A percentile compares a stretch with the other conserved stretches of the same genome.
phyloP scores from a whole-genome alignment of 2,797 vertebrate species.

The Sardinella longiceps region DNA sequence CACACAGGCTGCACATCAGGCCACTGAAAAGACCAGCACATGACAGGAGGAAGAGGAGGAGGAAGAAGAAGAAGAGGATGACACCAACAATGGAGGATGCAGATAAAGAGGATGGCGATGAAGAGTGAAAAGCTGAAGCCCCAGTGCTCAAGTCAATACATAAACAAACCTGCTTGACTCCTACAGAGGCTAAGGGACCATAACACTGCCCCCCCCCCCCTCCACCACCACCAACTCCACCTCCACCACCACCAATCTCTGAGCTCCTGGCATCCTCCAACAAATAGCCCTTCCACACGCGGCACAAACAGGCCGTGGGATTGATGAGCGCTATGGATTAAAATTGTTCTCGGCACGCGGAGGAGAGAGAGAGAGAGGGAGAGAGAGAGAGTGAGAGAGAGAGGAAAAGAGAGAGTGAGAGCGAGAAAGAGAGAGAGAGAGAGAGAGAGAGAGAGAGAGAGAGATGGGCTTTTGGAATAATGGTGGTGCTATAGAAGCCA shows the following conservation, averaged over 20 bases:
- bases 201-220: not conserved
- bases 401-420: too few species aligned
- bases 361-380: not conserved
- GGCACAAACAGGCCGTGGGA: conserved; percentile 37
- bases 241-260: not conserved
- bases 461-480: conserved; percentile 34
- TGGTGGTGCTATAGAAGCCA: conserved; percentile 5
- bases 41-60: not conserved
- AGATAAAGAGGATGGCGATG: not conserved
- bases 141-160: not conserved
- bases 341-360: conserved; percentile 6
- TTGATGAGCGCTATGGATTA: conserved; percentile 46
- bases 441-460: conserved; percentile 22
- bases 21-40: not conserved
- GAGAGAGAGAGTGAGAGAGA: too few species aligned
- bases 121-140: not conserved
- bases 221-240: not conserved
- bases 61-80: not conserved
- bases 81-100: not conserved
- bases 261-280: not conserved
- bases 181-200: not conserved
- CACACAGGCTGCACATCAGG: not conserved
- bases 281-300: not conserved
- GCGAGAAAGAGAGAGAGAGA: too few species aligned
- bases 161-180: not conserved